Percentiles rank a stretch among this genome's conserved stretches.
These are phyloP conservation scores for Todus mexicanus DNA, from an alignment of 2,797 vertebrate genomes.

Conservation along the genomic window DNA sequence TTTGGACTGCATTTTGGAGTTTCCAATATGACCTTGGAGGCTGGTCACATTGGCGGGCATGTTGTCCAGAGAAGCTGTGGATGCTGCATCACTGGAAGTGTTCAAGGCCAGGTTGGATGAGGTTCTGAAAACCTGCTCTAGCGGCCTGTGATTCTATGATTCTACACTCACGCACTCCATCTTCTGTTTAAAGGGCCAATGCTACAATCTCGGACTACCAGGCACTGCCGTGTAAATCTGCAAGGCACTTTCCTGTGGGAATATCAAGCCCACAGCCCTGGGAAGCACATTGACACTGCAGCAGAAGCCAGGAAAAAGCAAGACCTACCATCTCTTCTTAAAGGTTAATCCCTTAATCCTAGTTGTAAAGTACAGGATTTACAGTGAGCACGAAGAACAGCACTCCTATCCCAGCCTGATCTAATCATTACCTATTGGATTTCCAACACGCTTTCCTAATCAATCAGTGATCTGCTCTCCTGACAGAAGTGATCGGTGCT, in stretches of 20 bases:
- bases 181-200: constrained; percentile 6
- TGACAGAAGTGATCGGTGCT: constrained; percentile 19
- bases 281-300: constrained; percentile 41
- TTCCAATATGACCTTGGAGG: not conserved
- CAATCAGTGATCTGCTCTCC: constrained; percentile 32
- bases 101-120: too few species aligned
- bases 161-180: too few species aligned
- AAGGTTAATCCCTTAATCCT: constrained; percentile 67
- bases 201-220: constrained; percentile 23
- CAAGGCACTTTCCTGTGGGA: constrained; percentile 59
- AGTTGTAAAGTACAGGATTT: constrained; percentile 58
- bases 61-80: too few species aligned
- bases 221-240: constrained; percentile 12
- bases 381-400: constrained; percentile 30
- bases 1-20: not conserved
- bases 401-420: constrained; percentile 27
- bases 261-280: constrained; percentile 26
- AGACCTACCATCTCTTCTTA: constrained; percentile 30
- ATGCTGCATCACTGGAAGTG: too few species aligned
- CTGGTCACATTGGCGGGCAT: not conserved
- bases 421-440: constrained; percentile 33
- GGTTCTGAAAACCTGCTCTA: too few species aligned
- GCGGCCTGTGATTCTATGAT: too few species aligned
- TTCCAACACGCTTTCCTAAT: constrained; percentile 47
- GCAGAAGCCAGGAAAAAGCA: constrained; percentile 42